A percentile compares a stretch with the other conserved stretches of the same genome.
These are phyloP conservation scores for Bubo blakistoni DNA, from an alignment of 2,113 vertebrate species.

Conservation along the genomic window DNA sequence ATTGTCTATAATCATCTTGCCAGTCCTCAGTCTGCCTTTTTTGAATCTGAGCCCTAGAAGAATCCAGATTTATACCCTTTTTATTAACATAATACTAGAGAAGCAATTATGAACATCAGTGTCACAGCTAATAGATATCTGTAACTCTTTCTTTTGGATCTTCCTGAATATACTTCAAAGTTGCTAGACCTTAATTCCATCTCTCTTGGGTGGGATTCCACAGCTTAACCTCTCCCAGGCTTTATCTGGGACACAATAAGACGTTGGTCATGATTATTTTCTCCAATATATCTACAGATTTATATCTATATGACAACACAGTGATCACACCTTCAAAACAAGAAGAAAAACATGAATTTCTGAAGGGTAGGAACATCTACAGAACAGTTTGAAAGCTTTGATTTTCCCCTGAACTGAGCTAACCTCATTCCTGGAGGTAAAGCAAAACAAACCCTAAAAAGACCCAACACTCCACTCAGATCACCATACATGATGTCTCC, in stretches of 20 bases:
- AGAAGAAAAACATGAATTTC: neutral
- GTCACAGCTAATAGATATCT: neutral
- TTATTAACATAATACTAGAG: neutral
- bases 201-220: neutral
- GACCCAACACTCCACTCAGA: neutral
- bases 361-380: neutral
- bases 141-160: neutral
- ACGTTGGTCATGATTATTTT: neutral
- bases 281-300: neutral
- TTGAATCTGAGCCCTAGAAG: neutral
- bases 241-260: neutral
- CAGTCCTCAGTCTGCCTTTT: neutral
- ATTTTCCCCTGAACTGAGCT: neutral
- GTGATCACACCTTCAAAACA: neutral
- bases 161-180: neutral
- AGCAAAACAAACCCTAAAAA: neutral
- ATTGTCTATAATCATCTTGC: neutral
- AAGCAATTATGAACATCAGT: neutral
- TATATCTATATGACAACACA: neutral
- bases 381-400: neutral
- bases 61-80: neutral
- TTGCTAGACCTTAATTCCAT: neutral
- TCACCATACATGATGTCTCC: neutral
- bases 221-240: neutral
- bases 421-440: neutral